Conservation (phyloP, 2,113 vertebrate species). For the Urocitellus parryii region DNA sequence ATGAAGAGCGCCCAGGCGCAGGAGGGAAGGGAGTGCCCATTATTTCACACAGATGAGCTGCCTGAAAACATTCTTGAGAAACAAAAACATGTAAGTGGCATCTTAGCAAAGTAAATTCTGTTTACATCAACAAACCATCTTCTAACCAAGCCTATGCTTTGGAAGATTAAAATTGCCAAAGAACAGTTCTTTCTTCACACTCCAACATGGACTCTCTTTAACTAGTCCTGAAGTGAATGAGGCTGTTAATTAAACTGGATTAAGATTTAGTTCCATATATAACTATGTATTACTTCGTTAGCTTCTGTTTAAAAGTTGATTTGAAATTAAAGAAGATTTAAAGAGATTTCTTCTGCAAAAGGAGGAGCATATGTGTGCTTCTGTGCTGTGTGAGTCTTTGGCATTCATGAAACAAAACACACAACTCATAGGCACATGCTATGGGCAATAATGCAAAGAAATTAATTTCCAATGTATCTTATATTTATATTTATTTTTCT, state of each 20-base stretch:
- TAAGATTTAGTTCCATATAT: background rate
- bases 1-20: conserved; percentile 39
- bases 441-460: background rate
- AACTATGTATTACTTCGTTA: background rate
- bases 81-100: conserved; percentile 55
- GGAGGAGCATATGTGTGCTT: background rate
- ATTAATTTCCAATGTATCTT: background rate
- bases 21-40: conserved; percentile 50
- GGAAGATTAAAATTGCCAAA: background rate
- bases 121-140: conserved; percentile 68
- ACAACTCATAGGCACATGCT: background rate
- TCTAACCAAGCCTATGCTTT: conserved; percentile 22
- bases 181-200: background rate
- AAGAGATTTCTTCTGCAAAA: background rate
- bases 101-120: conserved; percentile 55
- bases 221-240: background rate
- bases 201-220: background rate
- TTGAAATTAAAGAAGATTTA: background rate
- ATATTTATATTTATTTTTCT: background rate
- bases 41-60: conserved; percentile 54
- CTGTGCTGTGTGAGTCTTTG: background rate
- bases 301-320: background rate
- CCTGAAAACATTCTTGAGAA: conserved; percentile 72
- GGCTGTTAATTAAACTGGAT: background rate
- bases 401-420: background rate